Evolutionary conservation across 2,797 vertebrate genomes (phyloP).

Genomic region (Pagetopsis macropterus): DNA sequence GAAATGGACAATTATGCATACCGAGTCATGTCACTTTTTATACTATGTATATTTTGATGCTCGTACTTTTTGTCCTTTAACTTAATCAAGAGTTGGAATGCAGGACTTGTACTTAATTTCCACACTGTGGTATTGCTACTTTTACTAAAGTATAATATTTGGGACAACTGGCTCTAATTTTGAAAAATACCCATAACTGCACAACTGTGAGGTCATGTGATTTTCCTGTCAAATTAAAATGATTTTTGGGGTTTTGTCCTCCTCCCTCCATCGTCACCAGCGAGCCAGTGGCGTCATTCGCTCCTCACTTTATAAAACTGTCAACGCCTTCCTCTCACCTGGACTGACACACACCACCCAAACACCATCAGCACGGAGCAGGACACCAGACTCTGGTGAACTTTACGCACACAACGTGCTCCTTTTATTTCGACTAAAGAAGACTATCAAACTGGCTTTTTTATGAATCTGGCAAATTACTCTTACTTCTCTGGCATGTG

Average conservation of each 20-base stretch:
- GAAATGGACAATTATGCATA: too few relatives aligned
- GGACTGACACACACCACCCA: slow-evolving; percentile 69
- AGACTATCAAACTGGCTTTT: slow-evolving; percentile 59
- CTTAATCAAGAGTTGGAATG: too few relatives aligned
- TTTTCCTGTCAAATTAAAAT: not conserved
- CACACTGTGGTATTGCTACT: too few relatives aligned
- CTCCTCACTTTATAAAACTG: slow-evolving; percentile 81
- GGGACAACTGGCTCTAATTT: too few relatives aligned
- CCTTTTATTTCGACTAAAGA: slow-evolving; percentile 30
- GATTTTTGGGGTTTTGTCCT: slow-evolving; percentile 35
- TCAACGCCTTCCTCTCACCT: slow-evolving; percentile 82
- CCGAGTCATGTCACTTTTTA: too few relatives aligned
- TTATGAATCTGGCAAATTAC: slow-evolving; percentile 92
- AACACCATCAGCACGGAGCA: slow-evolving; percentile 45
- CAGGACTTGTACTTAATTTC: too few relatives aligned
- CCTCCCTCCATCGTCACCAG: slow-evolving; percentile 69
- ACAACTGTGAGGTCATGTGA: not conserved
- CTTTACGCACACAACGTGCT: not conserved
- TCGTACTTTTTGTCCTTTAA: too few relatives aligned
- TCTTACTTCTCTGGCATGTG: slow-evolving; percentile 91
- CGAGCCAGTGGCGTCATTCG: slow-evolving; percentile 77
- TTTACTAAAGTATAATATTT: too few relatives aligned
- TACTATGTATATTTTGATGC: too few relatives aligned
- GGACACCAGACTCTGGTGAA: not conserved
- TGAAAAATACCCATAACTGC: not conserved